Percentiles rank a stretch among this genome's conserved stretches.
Evolutionary conservation across 2,888 invertebrate species (phyloP).

Genomic region (Torymus tubicola): DNA sequence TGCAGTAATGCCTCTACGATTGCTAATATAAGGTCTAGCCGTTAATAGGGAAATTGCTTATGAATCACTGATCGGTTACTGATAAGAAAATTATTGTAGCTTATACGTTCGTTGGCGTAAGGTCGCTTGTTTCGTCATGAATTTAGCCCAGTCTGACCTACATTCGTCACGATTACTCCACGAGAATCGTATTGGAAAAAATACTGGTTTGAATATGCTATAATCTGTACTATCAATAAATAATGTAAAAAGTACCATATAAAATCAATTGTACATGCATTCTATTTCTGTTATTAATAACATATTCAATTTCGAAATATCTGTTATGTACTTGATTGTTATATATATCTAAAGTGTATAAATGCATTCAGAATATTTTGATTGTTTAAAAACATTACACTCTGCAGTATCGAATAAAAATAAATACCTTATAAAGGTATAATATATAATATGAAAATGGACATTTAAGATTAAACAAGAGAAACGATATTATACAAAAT

Average conservation of each 20-base stretch:
- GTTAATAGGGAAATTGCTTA: conserved; percentile 36
- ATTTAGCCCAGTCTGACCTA: conserved; percentile 27
- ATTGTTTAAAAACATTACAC: too few relatives aligned
- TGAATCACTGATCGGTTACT: conserved; percentile 42
- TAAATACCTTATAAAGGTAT: too few relatives aligned
- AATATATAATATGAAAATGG: too few relatives aligned
- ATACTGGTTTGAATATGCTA: not conserved
- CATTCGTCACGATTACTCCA: conserved; percentile 28
- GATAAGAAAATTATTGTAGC: conserved; percentile 42
- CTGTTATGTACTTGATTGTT: too few relatives aligned
- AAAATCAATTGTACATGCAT: too few relatives aligned
- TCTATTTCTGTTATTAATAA: too few relatives aligned
- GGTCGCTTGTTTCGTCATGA: conserved; percentile 42
- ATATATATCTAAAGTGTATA: too few relatives aligned
- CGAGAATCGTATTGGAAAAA: not conserved
- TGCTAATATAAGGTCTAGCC: not conserved
- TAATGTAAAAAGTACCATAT: not conserved
- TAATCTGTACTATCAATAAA: not conserved
- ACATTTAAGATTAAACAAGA: too few relatives aligned
- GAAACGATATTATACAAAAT: too few relatives aligned
- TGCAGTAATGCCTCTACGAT: not conserved
- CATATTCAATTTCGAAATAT: too few relatives aligned
- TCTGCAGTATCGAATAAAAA: too few relatives aligned
- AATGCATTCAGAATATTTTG: too few relatives aligned
- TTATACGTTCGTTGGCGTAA: not conserved